Evolutionary conservation across 2,797 vertebrate species (phyloP).

Genomic region (Aldrovandia affinis): DNA sequence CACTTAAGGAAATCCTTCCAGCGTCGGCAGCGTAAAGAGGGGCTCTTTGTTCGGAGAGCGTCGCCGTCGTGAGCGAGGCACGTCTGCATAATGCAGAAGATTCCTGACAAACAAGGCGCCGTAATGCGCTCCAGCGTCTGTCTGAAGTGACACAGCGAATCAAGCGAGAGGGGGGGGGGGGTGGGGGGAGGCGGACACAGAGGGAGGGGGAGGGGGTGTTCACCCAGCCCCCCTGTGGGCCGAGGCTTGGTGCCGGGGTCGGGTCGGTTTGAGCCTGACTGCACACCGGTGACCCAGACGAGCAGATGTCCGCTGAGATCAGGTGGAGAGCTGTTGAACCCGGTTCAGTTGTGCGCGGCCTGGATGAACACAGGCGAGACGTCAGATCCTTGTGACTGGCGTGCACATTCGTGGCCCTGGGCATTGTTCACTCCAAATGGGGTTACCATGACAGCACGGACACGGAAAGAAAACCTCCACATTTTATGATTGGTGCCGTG

Average conservation of each 20-base stretch:
- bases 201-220: constrained; percentile 45
- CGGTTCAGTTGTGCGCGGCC: constrained; percentile 64
- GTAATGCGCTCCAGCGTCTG: constrained; percentile 26
- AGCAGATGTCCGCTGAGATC: constrained; percentile 50
- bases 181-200: constrained; percentile 52
- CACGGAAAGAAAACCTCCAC: neutral
- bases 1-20: constrained; percentile 48
- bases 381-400: constrained; percentile 8
- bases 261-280: constrained; percentile 26
- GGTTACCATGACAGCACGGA: neutral
- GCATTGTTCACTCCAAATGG: neutral
- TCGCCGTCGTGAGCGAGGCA: constrained; percentile 10
- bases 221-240: neutral
- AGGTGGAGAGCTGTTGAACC: constrained; percentile 46
- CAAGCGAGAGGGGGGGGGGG: constrained; percentile 60
- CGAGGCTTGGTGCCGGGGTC: neutral
- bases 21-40: constrained; percentile 55
- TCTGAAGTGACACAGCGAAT: constrained; percentile 64
- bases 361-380: neutral
- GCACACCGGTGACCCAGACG: constrained; percentile 37
- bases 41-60: constrained; percentile 25
- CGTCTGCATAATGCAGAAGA: constrained; percentile 26
- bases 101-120: constrained; percentile 31
- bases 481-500: neutral
- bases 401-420: neutral